Evolutionary conservation across 2,797 vertebrate genomes (phyloP).

Genomic region (Catamblyrhynchus diadema): DNA sequence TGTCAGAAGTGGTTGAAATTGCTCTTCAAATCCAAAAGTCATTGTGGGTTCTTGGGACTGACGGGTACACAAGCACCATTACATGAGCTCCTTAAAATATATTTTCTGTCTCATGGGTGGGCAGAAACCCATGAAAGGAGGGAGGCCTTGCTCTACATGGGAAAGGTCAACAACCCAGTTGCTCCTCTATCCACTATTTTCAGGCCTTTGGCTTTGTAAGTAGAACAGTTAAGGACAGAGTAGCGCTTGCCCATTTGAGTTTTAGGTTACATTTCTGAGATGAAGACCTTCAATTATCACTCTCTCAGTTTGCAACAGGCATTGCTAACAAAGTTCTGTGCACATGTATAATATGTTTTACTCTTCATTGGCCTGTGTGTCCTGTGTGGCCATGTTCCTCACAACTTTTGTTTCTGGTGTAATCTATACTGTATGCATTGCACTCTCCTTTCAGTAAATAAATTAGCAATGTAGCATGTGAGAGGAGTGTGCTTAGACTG

Average conservation of each 20-base stretch:
- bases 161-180: background rate
- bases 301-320: background rate
- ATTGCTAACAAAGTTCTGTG: background rate
- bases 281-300: background rate
- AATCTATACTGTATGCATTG: background rate
- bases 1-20: background rate
- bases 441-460: background rate
- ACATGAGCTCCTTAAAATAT: background rate
- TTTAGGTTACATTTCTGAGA: background rate
- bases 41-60: background rate
- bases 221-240: background rate
- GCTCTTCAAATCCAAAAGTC: background rate
- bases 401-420: background rate
- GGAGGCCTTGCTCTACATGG: background rate
- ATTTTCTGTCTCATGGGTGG: background rate
- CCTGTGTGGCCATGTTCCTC: background rate
- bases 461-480: background rate
- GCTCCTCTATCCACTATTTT: background rate
- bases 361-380: background rate
- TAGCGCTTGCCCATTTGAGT: background rate
- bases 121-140: background rate
- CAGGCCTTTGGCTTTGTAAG: background rate
- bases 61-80: background rate
- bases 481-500: background rate
- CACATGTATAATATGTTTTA: rapidly evolving